Evolutionary conservation across 2,888 invertebrate species (phyloP).

Genomic region (Miltochrista miniata): DNA sequence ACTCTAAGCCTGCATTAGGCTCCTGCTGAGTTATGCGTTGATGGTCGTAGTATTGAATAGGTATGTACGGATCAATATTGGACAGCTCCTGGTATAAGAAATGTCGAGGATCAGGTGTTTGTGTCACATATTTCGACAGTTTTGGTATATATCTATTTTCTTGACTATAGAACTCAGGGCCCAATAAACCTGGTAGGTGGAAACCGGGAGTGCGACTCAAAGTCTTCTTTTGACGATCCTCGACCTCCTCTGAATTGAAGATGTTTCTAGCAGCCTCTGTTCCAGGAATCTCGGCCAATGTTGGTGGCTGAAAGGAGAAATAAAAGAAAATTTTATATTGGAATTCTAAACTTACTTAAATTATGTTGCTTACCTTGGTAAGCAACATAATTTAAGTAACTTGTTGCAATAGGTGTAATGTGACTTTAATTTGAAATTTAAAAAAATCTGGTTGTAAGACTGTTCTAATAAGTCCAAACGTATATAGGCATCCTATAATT

Average conservation of each 20-base stretch:
- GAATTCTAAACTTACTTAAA: too few relatives aligned
- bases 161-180: conserved; percentile 3
- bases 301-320: background rate
- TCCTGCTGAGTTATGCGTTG: conserved; percentile 5
- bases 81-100: background rate
- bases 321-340: background rate
- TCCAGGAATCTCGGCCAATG: background rate
- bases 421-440: too few relatives aligned
- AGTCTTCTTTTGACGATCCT: background rate
- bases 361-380: too few relatives aligned
- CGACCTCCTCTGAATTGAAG: conserved; percentile 44
- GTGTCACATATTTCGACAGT: background rate
- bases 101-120: background rate
- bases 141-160: background rate
- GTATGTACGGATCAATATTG: conserved; percentile 2
- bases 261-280: background rate
- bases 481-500: too few relatives aligned
- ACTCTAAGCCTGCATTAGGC: background rate
- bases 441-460: too few relatives aligned
- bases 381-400: too few relatives aligned
- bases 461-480: too few relatives aligned
- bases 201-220: conserved; percentile 1
- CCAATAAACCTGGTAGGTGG: background rate
- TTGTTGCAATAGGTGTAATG: too few relatives aligned
- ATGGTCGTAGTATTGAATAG: conserved; percentile 13